These are phyloP conservation scores for Dreissena polymorpha DNA, from an alignment of 1,140 invertebrate species.

Conservation along the genomic window DNA sequence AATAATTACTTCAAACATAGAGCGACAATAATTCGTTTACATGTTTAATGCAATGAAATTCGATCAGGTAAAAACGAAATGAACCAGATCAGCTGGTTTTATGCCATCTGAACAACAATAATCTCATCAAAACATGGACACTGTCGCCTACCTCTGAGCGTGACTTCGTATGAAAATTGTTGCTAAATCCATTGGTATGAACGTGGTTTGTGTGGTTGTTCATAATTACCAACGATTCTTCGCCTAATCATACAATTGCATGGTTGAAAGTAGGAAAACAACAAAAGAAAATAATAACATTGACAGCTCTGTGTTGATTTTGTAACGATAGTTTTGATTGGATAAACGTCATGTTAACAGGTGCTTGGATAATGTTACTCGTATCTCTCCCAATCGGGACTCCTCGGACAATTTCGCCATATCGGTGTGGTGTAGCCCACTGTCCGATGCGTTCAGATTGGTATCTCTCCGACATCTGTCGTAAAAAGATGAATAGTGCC, in stretches of 20 bases:
- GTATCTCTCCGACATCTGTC: too few species aligned
- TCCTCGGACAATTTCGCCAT: too few species aligned
- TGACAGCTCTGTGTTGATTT: conserved; percentile 2
- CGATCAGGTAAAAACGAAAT: too few species aligned
- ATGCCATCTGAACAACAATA: background rate
- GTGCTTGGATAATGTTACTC: too few species aligned
- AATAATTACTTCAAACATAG: too few species aligned
- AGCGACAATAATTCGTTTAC: too few species aligned
- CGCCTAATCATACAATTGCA: too few species aligned
- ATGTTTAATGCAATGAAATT: too few species aligned
- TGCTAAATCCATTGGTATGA: background rate
- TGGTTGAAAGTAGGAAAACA: background rate
- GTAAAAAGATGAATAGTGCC: too few species aligned
- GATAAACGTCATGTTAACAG: background rate
- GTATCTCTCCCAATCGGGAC: too few species aligned
- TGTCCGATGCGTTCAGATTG: too few species aligned
- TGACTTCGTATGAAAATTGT: background rate
- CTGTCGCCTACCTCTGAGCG: background rate
- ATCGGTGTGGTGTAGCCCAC: too few species aligned
- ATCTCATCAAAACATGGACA: background rate
- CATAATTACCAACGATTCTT: background rate
- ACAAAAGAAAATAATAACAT: conserved; percentile 13
- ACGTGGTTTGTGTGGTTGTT: conserved; percentile 2
- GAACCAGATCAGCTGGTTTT: background rate
- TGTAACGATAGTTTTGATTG: background rate